Conservation (phyloP, 1,140 invertebrate species). For the Leptinotarsa undecemlineata region DNA sequence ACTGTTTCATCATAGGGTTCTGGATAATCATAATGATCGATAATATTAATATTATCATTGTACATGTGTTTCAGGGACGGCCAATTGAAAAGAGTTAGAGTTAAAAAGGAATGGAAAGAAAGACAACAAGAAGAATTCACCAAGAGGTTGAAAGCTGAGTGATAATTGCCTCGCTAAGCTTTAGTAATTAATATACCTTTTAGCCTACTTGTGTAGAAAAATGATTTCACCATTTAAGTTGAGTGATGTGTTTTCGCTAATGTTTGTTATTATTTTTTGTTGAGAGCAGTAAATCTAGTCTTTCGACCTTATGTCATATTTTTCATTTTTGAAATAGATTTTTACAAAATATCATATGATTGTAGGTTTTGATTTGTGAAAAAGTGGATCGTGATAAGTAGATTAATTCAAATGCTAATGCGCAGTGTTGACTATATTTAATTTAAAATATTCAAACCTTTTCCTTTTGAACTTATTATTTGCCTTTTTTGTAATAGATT, state of each 20-base stretch:
- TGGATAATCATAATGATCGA: no score
- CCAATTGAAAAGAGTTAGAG: conserved; percentile 86
- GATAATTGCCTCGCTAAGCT: conserved; percentile 44
- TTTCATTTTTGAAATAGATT: no score
- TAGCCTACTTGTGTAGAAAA: not conserved
- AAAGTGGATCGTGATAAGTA: conserved; percentile 11
- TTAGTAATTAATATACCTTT: not conserved
- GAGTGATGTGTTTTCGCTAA: not conserved
- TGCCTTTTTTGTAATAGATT: conserved; percentile 7
- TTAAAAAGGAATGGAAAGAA: conserved; percentile 92
- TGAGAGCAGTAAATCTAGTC: conserved; percentile 5
- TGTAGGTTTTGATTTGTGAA: not conserved
- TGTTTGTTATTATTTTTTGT: conserved; percentile 3
- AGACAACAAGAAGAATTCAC: conserved; percentile 93
- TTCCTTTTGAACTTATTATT: conserved; percentile 1
- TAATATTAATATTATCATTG: no score
- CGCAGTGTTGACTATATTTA: not conserved
- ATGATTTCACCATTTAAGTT: not conserved
- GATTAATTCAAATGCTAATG: conserved; percentile 4
- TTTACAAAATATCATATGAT: not conserved
- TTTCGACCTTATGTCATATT: not conserved
- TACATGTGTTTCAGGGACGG: conserved; percentile 75
- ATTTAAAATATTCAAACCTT: not conserved
- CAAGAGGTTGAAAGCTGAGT: conserved; percentile 81
- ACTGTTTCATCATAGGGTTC: no score